Evolutionary conservation across 2,797 vertebrate species (phyloP), one percentile per base, ranked within the genome.

Genomic region (Coracias cyanogaster): DNA sequence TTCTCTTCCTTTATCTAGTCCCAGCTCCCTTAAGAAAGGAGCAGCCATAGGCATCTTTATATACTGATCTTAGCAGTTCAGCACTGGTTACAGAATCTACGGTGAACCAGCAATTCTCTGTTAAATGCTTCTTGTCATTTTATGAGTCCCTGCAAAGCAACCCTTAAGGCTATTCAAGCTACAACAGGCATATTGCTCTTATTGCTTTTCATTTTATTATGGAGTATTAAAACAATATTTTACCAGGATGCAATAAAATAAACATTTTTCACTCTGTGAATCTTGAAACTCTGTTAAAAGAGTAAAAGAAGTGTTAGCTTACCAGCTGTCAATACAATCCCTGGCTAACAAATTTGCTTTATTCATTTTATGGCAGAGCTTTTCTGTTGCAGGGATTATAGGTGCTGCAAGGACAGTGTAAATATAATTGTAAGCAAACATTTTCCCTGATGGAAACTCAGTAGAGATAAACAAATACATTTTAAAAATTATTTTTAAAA

Each of bases 181-280:
- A 62, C 69, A 82, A 21, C 14, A 78, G n/a, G 9, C 35, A 46
- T 82, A 73, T 62, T 86, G 28, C n/a, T 72, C 58, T 61, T 74
- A 52, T 12, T 76, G 57, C 17, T 73, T 21, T 89, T 89, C 57
- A 73, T 90, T 82, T 85, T 76, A 82, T 89, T 91, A 69, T 57
- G 41, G 69, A 83, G 9, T 93, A 86, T 86, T 94, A 86, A 94
- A 91, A 12, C 21, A 81, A 35, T 81, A 94, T 94, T 92, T 94
- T 94, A 87, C 71, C 45, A 51, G 31, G 15, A 71, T 80, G 31
- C 33, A 80, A 77, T 83, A 81, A 80, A 87, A 88, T 41, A 78
- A 29, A 41, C 9, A 20, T 57, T 26, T 86, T 91, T 76, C 70
- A 55, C 7, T 28, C 46, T 45, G 46, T 78, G 58, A 62, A 61